Base-by-base conservation (phyloP, 1,140 invertebrate species). In the Camponotus vicinus region DNA sequence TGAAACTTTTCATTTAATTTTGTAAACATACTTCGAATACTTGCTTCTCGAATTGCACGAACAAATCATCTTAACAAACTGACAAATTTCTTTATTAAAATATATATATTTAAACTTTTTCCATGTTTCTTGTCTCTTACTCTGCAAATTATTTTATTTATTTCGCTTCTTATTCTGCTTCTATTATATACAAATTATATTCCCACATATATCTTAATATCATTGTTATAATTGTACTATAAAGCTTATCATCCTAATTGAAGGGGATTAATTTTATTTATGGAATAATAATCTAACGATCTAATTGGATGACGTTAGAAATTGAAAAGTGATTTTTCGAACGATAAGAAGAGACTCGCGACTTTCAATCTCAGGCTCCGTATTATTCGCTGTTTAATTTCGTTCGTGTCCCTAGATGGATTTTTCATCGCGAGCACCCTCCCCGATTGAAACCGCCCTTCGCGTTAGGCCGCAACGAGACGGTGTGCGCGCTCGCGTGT, bases 351-450 rank as follows among this genome's bases (percentile, higher is more conserved):
- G 55, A 11, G 55, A 11, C 45, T 80, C 15, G 15, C 21, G 49
- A 82, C 13, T 73, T 82, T 83, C 69, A 75, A 75, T 37, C 79
- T 61, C 55, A 15, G 67, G 34, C n/a, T 75, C 32, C 55, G 49
- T 49, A 42, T 75, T 83, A 73, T 27, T 59, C 45, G 79, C 40
- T 61, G 45, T 83, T 71, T 83, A 83, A 83, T 75, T 83, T 75
- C 40, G 67, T 21, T 8, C 49, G 8, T 75, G 40, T 75, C n/a
- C 79, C 67, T 57, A 83, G 79, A 83, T 83, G 75, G 79, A 83
- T 83, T 83, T 83, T 83, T 83, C 69, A 73, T 82, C 67, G 27
- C 79, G n/a, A 61, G 52, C 57, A 59, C 49, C 49, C 57, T 37
- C 49, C 32, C 21, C 49, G 66, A 78, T 88, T 63, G 83, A 64